phyloP scores from a whole-genome alignment of 2,113 vertebrate species.

The Sphyrna mokarran region DNA sequence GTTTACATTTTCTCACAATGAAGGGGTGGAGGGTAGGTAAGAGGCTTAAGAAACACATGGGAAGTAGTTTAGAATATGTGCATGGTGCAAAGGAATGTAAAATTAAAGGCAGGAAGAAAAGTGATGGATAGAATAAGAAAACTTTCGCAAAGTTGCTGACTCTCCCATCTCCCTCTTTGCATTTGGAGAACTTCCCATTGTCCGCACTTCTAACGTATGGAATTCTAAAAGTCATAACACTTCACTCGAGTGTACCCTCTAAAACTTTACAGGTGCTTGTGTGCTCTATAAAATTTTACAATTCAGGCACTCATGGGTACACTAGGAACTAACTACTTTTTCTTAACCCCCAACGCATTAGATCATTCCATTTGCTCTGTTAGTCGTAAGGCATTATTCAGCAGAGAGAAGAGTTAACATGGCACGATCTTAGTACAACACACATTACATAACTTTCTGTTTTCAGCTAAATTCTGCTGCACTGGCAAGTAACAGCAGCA shows the following conservation, averaged over 20 bases:
- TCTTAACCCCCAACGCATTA: not conserved
- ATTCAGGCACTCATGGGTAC: slow-evolving; percentile 15
- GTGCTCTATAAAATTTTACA: slow-evolving; percentile 34
- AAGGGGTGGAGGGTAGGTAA: not conserved
- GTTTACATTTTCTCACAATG: slow-evolving; percentile 14
- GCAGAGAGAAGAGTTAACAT: not conserved
- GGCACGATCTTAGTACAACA: not conserved
- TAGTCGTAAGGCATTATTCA: not conserved
- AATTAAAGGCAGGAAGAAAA: not conserved
- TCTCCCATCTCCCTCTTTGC: not conserved
- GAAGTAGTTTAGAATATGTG: not conserved
- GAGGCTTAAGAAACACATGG: not conserved
- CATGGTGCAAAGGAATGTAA: not conserved
- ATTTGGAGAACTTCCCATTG: not conserved
- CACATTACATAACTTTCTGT: not conserved
- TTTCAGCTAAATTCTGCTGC: not conserved
- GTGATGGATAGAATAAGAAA: not conserved
- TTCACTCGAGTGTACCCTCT: slow-evolving; percentile 22
- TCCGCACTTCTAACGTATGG: not conserved
- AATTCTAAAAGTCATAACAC: slow-evolving; percentile 8
- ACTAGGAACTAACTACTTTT: slow-evolving; percentile 3
- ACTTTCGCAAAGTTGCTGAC: not conserved
- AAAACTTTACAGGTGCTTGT: slow-evolving; percentile 32
- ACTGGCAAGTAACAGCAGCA: not conserved
- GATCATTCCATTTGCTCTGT: slow-evolving; percentile 4